Evolutionary conservation across 2,888 invertebrate genomes (phyloP), one percentile per base, ranked within the genome.

Genomic region (Disparrhopalites patrizii): DNA sequence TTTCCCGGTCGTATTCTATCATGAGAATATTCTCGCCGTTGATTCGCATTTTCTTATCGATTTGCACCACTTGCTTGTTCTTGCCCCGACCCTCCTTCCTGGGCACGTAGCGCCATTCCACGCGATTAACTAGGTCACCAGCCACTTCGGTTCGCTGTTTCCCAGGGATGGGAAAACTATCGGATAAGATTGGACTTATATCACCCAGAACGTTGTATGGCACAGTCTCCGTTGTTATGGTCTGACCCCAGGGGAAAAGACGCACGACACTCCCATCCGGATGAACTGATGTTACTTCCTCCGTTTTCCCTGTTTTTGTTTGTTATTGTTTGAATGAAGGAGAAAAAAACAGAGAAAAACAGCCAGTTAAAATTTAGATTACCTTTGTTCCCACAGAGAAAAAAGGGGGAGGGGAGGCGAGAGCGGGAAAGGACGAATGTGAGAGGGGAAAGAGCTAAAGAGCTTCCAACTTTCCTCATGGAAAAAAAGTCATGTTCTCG

Each of bases 41-140:
- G 0, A 96, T 90, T 61, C 92, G 82, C 38, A 93, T 79, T 77
- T 91, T 91, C 57, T 90, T 85, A 7, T 92, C 93, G 18, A 93
- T 89, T 80, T 91, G 91, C 0, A 90, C 87, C 0, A 91, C 87
- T 0, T 85, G 83, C 78, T 88, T 90, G 70, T 80, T 80, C 68
- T 77, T 79, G 84, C 77, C 81, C 83, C 82, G 71, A 20, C 83
- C 86, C 36, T 88, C 83, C 69, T 91, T 86, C 56, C 93, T 83
- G 66, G 93, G 83, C 81, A 93, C 93, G 81, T 93, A 96, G 43
- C 94, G 85, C 96, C 96, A 97, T 81, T 97, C 96, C 76, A 96
- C 92, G 70, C 94, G 84, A 77, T 95, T 95, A 0, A 93, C 92
- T 62, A 93, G 79, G 77, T 94, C 93, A 0, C 93, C 91, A 27